phyloP scores from a whole-genome alignment of 2,888 invertebrate genomes.

The Tipula unca region DNA sequence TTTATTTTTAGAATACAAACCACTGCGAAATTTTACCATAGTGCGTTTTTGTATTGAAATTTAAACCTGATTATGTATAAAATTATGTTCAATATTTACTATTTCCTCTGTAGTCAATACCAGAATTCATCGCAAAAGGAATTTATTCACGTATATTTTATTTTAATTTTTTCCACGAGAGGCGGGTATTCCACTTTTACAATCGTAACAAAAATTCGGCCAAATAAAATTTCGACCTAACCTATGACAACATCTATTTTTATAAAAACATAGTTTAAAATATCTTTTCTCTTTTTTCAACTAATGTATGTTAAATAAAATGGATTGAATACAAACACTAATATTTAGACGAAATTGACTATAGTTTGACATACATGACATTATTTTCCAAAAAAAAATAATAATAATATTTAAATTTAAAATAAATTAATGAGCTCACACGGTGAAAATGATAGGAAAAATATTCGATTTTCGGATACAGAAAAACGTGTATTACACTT shows the following conservation, averaged over 20 bases:
- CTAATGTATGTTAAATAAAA: background rate
- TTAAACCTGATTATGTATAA: no score
- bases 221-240: no score
- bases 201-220: no score
- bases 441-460: slow-evolving; percentile 21
- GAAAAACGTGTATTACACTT: slow-evolving; percentile 38
- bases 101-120: no score
- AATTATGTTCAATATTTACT: no score
- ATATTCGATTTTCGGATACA: slow-evolving; percentile 36
- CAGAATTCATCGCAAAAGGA: no score
- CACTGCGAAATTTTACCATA: no score
- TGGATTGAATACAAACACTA: background rate
- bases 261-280: background rate
- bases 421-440: background rate
- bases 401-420: background rate
- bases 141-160: no score
- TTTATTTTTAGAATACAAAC: no score
- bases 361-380: background rate
- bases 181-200: no score
- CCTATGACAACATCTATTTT: background rate
- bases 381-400: background rate
- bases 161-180: no score
- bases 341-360: background rate
- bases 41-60: no score
- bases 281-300: background rate